Base-by-base conservation (phyloP, 1,140 invertebrate genomes). In the Gonatopus flavifemur region DNA sequence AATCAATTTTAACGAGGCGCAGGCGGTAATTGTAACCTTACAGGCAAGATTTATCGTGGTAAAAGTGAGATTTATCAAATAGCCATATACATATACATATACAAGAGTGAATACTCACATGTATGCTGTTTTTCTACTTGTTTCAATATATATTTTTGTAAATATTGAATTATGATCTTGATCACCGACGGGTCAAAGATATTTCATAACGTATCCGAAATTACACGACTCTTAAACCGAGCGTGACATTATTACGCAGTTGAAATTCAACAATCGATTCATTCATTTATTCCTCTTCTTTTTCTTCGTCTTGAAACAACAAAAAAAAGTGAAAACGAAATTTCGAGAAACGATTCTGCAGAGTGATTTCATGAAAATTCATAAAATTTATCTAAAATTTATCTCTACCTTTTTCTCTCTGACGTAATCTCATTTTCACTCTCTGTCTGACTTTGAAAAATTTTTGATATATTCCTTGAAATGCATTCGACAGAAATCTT, bases 131-230 rank as follows among this genome's bases (percentile, higher is more conserved):
- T n/a, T n/a, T n/a, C n/a, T n/a, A n/a, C n/a, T n/a, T n/a, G n/a
- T n/a, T n/a, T n/a, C n/a, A n/a, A n/a, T n/a, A n/a, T n/a, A n/a
- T n/a, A n/a, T n/a, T n/a, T n/a, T n/a, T n/a, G n/a, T n/a, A n/a
- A n/a, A n/a, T n/a, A n/a, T n/a, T n/a, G n/a, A n/a, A n/a, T n/a
- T n/a, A n/a, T n/a, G n/a, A 28, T 28, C 25, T 6, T 28, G 12
- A 28, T 7, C 6, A 28, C 12, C 25, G 25, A 28, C 12, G 6
- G 25, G 12, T 36, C 15, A 8, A 31, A 1, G 3, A 15, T 30
- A 38, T 62, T 61, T 61, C 46, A 46, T 42, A 57, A 61, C 47
- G 49, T 30, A 19, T 30, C 33, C 28, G 16, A 60, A 60, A 58
- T 59, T 49, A 16, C 48, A 21, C 10, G 12, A 13, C 9, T n/a